A percentile compares a stretch with the other conserved stretches of the same genome.
Conservation (phyloP, 2,797 vertebrate genomes). For the Lophotriccus pileatus region DNA sequence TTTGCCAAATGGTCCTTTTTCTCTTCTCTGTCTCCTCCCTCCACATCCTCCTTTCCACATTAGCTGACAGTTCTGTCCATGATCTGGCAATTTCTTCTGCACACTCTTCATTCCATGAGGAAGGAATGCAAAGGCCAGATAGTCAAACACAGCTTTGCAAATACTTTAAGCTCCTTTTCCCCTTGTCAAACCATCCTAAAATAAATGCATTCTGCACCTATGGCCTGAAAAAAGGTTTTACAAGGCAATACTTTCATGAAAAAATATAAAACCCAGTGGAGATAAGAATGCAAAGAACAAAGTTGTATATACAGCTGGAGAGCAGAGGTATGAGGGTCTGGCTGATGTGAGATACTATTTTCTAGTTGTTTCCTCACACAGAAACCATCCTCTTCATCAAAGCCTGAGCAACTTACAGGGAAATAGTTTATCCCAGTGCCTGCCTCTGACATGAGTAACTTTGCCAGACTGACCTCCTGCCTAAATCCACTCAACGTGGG, state of each 20-base stretch:
- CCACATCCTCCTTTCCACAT: neutral
- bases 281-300: neutral
- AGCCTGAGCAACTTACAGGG: neutral
- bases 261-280: neutral
- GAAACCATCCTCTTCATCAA: neutral
- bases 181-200: constrained; percentile 1
- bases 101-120: neutral
- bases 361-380: neutral
- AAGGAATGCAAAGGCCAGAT: constrained; percentile 32
- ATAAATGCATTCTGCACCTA: constrained; percentile 29
- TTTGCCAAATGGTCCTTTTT: neutral
- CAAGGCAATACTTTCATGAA: neutral
- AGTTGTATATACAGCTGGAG: neutral
- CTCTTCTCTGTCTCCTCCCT: neutral
- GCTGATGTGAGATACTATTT: neutral
- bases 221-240: neutral
- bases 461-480: neutral
- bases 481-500: neutral
- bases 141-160: neutral
- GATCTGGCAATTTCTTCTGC: neutral
- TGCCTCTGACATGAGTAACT: neutral
- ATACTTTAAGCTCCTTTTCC: constrained; percentile 23
- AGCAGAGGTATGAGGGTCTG: neutral
- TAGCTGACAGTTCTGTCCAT: neutral
- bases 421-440: neutral